Base-by-base conservation (phyloP, 2,113 vertebrate genomes). In the Hippocampus guttulatus region DNA sequence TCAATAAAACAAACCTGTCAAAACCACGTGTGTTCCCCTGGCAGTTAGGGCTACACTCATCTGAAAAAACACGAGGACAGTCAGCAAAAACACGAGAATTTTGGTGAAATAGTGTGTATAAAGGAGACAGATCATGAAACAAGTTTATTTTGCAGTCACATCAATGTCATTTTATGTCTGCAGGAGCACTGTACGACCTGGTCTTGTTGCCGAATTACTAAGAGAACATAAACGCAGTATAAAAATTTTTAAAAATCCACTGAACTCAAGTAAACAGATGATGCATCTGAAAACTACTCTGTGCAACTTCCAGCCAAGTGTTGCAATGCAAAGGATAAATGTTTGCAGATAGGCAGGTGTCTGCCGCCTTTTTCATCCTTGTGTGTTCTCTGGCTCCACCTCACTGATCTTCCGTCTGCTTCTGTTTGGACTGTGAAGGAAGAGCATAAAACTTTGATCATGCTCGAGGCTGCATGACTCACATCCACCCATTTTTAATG, bases 391-490 rank as follows among this genome's bases (percentile, higher is more conserved):
- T 38, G 18, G 38, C 21, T 64, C 10, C 62, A 64, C 62, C 5
- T 43, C 38, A 64, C 62, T 64, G 62, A 40, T 45, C 40, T 43
- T n/a, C 41, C 5, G 40, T 64, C 62, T 64, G 33, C 62, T 10
- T 64, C 38, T 64, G n/a, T 64, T 64, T 64, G 62, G 38, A 43
- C 38, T 23, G 20, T 43, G 40, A 64, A 43, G 62, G 62, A 45
- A 41, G 21, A 23, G 38, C 62, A 45, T 64, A 41, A 64, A 64
- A 64, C 62, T 64, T 64, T 64, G 62, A 64, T 64, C 62, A 43
- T 25, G 33, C 62, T 45, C 1, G 62, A 64, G 40, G 62, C 62
- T 14, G 62, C 40, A 45, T 64, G 62, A 64, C 62, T 64, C 62
- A 64, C 62, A 12, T 21, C 62, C 40, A 21, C 40, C 38, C 9